Evolutionary conservation across 2,888 invertebrate species (phyloP), one percentile per base, ranked within the genome.

Genomic region (Leistus spinibarbis): DNA sequence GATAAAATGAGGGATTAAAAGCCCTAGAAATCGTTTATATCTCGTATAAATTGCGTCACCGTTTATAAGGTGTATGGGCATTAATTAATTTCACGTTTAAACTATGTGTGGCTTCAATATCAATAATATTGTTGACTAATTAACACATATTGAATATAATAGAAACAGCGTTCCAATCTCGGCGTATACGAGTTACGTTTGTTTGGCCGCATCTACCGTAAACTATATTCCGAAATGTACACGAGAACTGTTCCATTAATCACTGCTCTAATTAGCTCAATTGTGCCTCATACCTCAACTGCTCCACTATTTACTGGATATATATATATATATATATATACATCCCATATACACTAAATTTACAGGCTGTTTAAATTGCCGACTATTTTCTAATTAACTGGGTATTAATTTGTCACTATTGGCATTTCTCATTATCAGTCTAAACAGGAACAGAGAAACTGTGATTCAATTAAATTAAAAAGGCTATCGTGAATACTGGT

Each of bases 251-350:
- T 80, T 80, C 79, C 80, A 80, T 80, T 80, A 80, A 80, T 80
- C 80, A 80, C 79, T 71, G 75, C 76, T 71, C 79, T 80, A 80
- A 80, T 80, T 80, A 80, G 79, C 78, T 79, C 80, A 79, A 80
- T 80, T 80, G 80, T 79, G 78, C 78, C 78, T n/a, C n/a, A 77
- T 79, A 79, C 79, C 79, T 79, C 79, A 78, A 79, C 5, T 7
- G 40, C 1, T 13, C 40, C 2, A 40, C 13, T 40, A 40, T 40
- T 40, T 40, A 13, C 40, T 40, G 5, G n/a, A n/a, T n/a, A n/a
- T n/a, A n/a, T n/a, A 54, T 54, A 54, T 54, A 2, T 17, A 54
- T 17, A 54, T 54, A 5, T 3, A 54, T 54, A 17, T 54, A 5
- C 5, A 2, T 2, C 13, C 54, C 54, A 54, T 54, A 17, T 54